Percentiles rank a stretch among this genome's conserved stretches.
Evolutionary conservation across 2,113 vertebrate genomes (phyloP).

Genomic region (Hemiscyllium ocellatum): DNA sequence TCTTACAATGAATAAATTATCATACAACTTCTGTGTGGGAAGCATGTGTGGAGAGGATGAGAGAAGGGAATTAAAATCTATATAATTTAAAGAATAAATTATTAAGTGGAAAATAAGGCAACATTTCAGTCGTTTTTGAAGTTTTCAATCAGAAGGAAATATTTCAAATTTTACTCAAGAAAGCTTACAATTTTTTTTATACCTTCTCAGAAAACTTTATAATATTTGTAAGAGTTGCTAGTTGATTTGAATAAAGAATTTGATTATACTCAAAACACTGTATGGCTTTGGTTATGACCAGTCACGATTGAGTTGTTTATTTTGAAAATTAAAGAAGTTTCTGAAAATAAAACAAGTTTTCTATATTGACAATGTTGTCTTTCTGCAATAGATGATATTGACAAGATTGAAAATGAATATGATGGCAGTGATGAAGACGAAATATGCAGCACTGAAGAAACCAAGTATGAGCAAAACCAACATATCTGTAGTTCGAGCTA

Average conservation of each 20-base stretch:
- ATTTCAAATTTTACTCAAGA: not conserved
- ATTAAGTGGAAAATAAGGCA: not conserved
- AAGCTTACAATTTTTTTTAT: not conserved
- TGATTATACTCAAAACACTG: not conserved
- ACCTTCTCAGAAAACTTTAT: not conserved
- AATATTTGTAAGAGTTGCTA: not conserved
- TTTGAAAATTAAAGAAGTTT: not conserved
- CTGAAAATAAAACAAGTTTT: slow-evolving; percentile 1
- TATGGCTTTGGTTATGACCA: not conserved
- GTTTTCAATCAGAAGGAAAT: not conserved
- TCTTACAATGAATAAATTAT: not conserved
- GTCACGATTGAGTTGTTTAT: not conserved
- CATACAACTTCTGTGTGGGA: not conserved
- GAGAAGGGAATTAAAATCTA: not conserved
- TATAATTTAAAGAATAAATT: not conserved
- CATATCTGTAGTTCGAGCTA: slow-evolving; percentile 40
- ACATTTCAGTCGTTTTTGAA: not conserved
- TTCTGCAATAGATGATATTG: slow-evolving; percentile 11
- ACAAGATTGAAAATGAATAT: slow-evolving; percentile 12
- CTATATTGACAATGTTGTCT: slow-evolving; percentile 6
- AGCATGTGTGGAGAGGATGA: not conserved
- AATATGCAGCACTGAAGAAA: slow-evolving; percentile 38
- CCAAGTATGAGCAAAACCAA: not conserved
- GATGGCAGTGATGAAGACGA: slow-evolving; percentile 17
- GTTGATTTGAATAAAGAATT: not conserved